Percentiles rank a stretch among this genome's conserved stretches.
phyloP scores from a whole-genome alignment of 1,140 invertebrate species.

The Eriosoma lanigerum region DNA sequence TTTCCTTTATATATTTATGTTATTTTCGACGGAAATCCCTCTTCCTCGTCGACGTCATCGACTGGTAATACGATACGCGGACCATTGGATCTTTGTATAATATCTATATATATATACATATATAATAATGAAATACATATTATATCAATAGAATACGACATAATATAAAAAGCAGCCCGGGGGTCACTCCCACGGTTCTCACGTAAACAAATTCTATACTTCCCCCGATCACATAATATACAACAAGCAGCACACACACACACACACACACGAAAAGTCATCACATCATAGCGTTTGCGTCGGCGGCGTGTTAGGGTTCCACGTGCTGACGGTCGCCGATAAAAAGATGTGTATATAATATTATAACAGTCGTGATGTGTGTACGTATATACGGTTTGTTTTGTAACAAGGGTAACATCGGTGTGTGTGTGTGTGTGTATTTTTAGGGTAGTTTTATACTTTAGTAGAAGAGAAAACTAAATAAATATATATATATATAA shows the following conservation, averaged over 20 bases:
- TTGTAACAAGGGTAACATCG: too few relatives aligned
- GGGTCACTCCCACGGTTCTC: conserved; percentile 49
- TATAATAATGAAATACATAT: too few relatives aligned
- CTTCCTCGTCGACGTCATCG: background rate
- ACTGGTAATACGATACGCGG: conserved; percentile 41
- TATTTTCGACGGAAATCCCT: conserved; percentile 22
- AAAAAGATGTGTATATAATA: conserved; percentile 9
- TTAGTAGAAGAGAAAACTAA: background rate
- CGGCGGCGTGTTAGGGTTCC: background rate
- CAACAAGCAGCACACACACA: background rate
- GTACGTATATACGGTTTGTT: background rate
- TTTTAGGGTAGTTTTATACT: conserved; percentile 43
- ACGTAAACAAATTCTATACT: conserved; percentile 43
- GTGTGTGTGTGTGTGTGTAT: background rate
- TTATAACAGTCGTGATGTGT: background rate
- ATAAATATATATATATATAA: background rate
- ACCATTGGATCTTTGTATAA: conserved; percentile 13
- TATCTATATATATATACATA: background rate
- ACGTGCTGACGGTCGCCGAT: conserved; percentile 17
- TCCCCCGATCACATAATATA: background rate
- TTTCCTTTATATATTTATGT: background rate
- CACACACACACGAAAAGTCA: conserved; percentile 20
- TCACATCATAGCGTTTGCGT: background rate
- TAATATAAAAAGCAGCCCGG: conserved; percentile 19
- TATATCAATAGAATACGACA: background rate